Percentiles rank a stretch among this genome's conserved stretches.
Conservation (phyloP, 1,140 invertebrate species). For the Oryctes rhinoceros region DNA sequence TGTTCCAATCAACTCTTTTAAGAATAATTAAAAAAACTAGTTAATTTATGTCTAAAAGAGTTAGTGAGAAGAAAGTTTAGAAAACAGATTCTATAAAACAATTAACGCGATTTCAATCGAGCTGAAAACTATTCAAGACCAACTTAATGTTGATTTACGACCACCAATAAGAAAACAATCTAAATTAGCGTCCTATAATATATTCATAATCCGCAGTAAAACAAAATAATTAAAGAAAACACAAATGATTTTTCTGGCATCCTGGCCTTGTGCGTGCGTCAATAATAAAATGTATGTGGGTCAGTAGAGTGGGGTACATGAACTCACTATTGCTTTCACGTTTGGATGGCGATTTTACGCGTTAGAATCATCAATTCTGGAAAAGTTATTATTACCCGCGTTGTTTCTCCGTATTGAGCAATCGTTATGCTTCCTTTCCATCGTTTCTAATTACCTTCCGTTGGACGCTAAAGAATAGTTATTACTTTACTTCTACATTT, state of each 20-base stretch:
- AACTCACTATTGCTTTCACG: conserved; percentile 41
- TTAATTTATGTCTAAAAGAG: no score
- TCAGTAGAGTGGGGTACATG: conserved; percentile 40
- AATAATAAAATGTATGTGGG: conserved; percentile 35
- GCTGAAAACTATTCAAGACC: no score
- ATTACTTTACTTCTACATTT: not conserved
- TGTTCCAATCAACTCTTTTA: no score
- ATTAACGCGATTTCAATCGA: no score
- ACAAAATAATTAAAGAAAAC: not conserved
- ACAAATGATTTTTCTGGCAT: conserved; percentile 21
- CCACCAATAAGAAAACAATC: no score
- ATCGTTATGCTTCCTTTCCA: not conserved
- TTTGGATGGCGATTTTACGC: conserved; percentile 34
- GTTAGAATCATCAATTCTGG: conserved; percentile 2
- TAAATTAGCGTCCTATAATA: no score
- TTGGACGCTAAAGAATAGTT: not conserved
- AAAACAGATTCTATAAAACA: no score
- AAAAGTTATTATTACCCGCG: not conserved
- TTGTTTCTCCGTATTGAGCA: conserved; percentile 2
- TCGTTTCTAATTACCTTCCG: not conserved
- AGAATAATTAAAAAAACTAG: no score
- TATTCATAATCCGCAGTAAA: no score
- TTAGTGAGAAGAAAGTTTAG: no score
- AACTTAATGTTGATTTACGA: no score
- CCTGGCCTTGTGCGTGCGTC: conserved; percentile 29